Evolutionary conservation across 2,113 vertebrate genomes (phyloP), one percentile per base, ranked within the genome.

Genomic region (Saccopteryx bilineata): DNA sequence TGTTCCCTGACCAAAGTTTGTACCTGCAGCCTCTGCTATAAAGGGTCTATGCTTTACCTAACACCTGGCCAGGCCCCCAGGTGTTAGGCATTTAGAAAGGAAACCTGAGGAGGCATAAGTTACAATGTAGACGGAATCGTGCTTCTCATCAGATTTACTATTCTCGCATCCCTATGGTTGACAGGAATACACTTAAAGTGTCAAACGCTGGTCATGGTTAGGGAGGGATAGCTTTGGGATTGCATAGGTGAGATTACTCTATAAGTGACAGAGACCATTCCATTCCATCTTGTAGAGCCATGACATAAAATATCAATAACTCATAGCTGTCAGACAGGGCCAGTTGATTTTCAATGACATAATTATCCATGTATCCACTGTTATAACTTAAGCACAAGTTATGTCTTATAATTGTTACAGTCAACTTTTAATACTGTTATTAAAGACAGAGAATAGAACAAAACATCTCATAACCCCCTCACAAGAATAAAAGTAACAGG

Each of bases 91-190:
- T 24, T 52, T 61, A 6, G 7, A 50, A 31, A 75, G 9, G 52
- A 90, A 48, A 11, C 2, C 2, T 28, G 46, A 31, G 17, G 33
- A 60, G 28, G 3, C 10, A 78, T 7, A 61, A 56, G 60, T 9
- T 23, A 26, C 7, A 76, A 12, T 31, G 8, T 26, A 9, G 18
- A 18, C 9, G 5, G 14, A 26, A 33, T 23, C 28, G 31, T 9
- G 15, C 24, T 58, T 46, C 54, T 69, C 69, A 46, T 4, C 26
- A 5, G 12, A 31, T 14, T 6, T 9, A 48, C 60, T 66, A n/a
- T 26, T 24, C 5, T 28, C 6, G 7, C 11, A 7, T 17, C 52
- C n/a, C 8, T 9, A 0, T 0, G 61, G 26, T 8, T 48, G 12
- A 58, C 6, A 39, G 66, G 5, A 21, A 4, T 18, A 56, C 23